Base-by-base conservation (phyloP, 2,797 vertebrate species). In the Acipenser oxyrinchus region DNA sequence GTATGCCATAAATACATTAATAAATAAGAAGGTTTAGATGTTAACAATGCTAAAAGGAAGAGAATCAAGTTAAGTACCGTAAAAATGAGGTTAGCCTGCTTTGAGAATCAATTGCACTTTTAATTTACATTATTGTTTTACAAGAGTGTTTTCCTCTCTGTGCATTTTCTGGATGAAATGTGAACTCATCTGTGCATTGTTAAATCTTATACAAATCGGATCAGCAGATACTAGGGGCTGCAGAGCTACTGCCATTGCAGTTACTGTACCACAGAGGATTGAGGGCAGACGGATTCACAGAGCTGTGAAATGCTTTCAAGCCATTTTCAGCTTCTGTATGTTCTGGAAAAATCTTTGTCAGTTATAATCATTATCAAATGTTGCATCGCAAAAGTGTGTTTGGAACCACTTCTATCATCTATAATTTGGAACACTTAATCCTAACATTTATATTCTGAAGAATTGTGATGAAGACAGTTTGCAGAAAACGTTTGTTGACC, bases 21-120 rank as follows among this genome's bases (percentile, higher is more conserved):
- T 37, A 37, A 37, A 37, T 37, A 1, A 37, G 23, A 4, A 37
- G 23, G 23, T 37, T 37, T 37, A 37, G 23, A 37, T 37, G 23
- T 37, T 37, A 37, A 37, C 53, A 51, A 65, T 18, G 60, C 65
- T 65, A 51, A 57, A 65, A 49, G 48, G 55, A 9, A 55, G 11
- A 48, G 78, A 82, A 87, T 84, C 81, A 78, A 68, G 74, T 85
- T 84, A 84, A 75, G 74, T 73, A 37, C 23, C 2, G 4, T 37
- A 37, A 37, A 82, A 87, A 87, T 87, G 71, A 79, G 79, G 77
- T 87, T 86, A 84, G 75, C 75, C 72, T 75, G 82, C 75, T 81
- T 81, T 76, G 83, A 37, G 78, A 73, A 74, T 81, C 77, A 75
- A 83, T 77, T 73, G n/a, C 68, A 77, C 79, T 86, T 87, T 84